These are phyloP conservation scores for Pipistrellus kuhlii DNA, from an alignment of 2,797 vertebrate species.

Conservation along the genomic window DNA sequence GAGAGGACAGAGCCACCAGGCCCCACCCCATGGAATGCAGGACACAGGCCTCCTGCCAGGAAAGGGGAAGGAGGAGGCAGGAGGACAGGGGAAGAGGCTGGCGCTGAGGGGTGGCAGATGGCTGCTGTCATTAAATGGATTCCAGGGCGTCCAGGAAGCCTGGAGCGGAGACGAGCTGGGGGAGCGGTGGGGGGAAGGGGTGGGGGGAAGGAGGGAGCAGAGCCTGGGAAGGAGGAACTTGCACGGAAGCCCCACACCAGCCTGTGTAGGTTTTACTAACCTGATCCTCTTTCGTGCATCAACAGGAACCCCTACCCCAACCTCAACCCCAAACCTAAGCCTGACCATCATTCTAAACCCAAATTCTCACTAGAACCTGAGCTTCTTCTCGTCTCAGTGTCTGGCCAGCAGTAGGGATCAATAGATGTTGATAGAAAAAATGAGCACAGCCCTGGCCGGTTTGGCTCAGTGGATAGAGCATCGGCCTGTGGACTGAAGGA, in stretches of 20 bases:
- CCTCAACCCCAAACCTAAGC: neutral
- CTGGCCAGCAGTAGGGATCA: neutral
- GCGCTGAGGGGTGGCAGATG: constrained; percentile 66
- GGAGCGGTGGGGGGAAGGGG: neutral
- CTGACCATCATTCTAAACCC: neutral
- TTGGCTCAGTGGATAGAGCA: too few relatives aligned
- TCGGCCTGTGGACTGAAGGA: too few relatives aligned
- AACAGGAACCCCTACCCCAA: neutral
- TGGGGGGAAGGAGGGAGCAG: neutral
- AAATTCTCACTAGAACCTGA: neutral
- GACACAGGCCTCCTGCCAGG: neutral
- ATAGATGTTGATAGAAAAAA: neutral
- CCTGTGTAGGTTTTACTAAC: neutral
- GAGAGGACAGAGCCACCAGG: neutral
- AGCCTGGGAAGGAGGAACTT: neutral
- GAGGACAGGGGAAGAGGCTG: constrained; percentile 1
- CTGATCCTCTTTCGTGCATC: neutral
- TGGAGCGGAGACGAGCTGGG: constrained; percentile 55
- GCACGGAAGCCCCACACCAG: neutral
- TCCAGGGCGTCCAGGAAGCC: constrained; percentile 62
- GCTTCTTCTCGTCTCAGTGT: neutral
- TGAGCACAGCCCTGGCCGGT: too few relatives aligned
- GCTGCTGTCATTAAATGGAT: constrained; percentile 73
- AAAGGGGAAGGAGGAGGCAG: neutral
- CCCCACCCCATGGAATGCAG: neutral